A percentile compares a stretch with the other conserved stretches of the same genome.
These are phyloP conservation scores for Pterostichus niger DNA, from an alignment of 2,888 invertebrate species.

Conservation along the genomic window DNA sequence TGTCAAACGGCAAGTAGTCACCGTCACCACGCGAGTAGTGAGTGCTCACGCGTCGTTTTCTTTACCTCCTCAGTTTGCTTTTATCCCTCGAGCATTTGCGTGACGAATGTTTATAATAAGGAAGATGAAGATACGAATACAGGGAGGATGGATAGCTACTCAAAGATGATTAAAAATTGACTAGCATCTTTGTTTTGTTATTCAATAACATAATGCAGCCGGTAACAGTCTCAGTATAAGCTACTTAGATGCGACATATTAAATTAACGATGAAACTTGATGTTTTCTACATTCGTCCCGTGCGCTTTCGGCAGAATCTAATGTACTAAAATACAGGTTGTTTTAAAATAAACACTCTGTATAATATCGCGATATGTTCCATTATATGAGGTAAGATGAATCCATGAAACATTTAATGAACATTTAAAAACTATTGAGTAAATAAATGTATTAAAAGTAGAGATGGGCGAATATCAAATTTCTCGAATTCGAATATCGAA, in stretches of 20 bases:
- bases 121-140: constrained; percentile 22
- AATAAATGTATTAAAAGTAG: too few relatives aligned
- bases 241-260: constrained; percentile 26
- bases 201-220: constrained; percentile 28
- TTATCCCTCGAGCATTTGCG: constrained; percentile 44
- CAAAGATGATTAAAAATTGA: constrained; percentile 55
- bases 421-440: too few relatives aligned
- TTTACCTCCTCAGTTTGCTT: constrained; percentile 11
- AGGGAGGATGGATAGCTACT: constrained; percentile 15
- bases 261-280: constrained; percentile 4
- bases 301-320: too few relatives aligned
- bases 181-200: constrained; percentile 42
- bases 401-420: too few relatives aligned
- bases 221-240: background rate
- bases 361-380: too few relatives aligned
- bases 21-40: background rate
- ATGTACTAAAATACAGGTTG: too few relatives aligned
- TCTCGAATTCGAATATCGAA: too few relatives aligned
- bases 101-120: constrained; percentile 54
- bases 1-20: constrained; percentile 71
- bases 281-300: too few relatives aligned
- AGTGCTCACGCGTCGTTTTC: background rate
- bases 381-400: too few relatives aligned
- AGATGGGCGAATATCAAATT: too few relatives aligned
- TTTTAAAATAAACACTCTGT: too few relatives aligned